These are phyloP conservation scores for Oreohelix idahoensis DNA, from an alignment of 1,140 invertebrate genomes.

Conservation along the genomic window DNA sequence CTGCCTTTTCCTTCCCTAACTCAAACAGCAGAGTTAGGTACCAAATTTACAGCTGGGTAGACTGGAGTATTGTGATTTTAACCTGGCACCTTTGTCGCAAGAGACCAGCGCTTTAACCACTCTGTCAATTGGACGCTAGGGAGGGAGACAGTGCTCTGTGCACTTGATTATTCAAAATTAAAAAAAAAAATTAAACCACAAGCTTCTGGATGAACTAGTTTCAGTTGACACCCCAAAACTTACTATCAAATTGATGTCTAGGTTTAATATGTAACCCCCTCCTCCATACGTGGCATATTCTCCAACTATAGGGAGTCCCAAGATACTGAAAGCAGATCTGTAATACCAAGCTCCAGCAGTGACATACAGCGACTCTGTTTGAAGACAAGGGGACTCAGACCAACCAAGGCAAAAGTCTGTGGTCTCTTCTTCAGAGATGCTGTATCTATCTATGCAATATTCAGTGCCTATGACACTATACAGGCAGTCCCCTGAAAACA, in stretches of 20 bases:
- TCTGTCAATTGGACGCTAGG: no score
- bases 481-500: slow-evolving; percentile 20
- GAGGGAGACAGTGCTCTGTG: no score
- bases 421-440: slow-evolving; percentile 45
- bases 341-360: slow-evolving; percentile 56
- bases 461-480: slow-evolving; percentile 16
- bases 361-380: slow-evolving; percentile 41
- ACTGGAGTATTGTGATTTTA: no score
- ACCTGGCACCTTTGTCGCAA: no score
- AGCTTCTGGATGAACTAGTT: no score
- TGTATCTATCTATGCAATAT: slow-evolving; percentile 44
- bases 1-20: no score
- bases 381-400: slow-evolving; percentile 44
- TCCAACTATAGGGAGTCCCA: slow-evolving; percentile 55
- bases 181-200: no score
- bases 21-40: no score
- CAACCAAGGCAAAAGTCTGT: slow-evolving; percentile 53
- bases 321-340: slow-evolving; percentile 50
- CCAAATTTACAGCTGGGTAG: no score
- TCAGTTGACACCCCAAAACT: no score
- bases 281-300: slow-evolving; percentile 54
- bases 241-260: slow-evolving; percentile 49
- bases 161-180: no score
- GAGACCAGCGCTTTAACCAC: no score
- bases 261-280: slow-evolving; percentile 58